Conservation (phyloP, 2,888 invertebrate species). For the Epistrophe grossulariae region DNA sequence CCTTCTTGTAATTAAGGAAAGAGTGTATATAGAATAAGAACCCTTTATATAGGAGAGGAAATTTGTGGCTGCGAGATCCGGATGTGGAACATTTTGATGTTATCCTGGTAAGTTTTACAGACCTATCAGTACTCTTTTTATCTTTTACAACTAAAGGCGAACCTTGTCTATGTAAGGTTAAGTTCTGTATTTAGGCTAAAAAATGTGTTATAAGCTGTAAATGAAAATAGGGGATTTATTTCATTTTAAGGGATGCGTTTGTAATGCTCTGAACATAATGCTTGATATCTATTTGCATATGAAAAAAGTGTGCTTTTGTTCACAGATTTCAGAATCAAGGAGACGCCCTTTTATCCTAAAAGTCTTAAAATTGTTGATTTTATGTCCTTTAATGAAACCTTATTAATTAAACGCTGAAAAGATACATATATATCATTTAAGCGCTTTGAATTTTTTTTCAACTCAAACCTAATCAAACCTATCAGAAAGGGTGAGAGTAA, state of each 20-base stretch:
- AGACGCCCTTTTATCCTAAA: no score
- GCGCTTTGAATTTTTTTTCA: no score
- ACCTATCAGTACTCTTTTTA: slow-evolving; percentile 70
- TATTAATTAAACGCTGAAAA: no score
- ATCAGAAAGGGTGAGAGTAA: no score
- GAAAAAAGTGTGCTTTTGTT: no score
- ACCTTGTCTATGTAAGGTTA: background rate
- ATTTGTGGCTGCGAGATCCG: slow-evolving; percentile 20
- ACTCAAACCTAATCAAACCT: no score
- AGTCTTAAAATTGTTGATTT: no score
- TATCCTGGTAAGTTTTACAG: slow-evolving; percentile 71
- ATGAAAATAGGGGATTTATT: background rate
- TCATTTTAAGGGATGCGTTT: background rate
- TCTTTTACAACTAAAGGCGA: slow-evolving; percentile 59
- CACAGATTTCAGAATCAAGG: no score
- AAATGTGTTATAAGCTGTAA: background rate
- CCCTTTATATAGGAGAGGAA: slow-evolving; percentile 3
- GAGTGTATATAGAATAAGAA: slow-evolving; percentile 4
- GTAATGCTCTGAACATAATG: no score
- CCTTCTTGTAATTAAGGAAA: background rate
- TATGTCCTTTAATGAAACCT: no score
- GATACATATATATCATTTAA: no score
- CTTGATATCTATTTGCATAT: no score
- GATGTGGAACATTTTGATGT: slow-evolving; percentile 53
- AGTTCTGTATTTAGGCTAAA: background rate